phyloP scores from a whole-genome alignment of 1,140 invertebrate species.

The Venustaconcha ellipsiformis region DNA sequence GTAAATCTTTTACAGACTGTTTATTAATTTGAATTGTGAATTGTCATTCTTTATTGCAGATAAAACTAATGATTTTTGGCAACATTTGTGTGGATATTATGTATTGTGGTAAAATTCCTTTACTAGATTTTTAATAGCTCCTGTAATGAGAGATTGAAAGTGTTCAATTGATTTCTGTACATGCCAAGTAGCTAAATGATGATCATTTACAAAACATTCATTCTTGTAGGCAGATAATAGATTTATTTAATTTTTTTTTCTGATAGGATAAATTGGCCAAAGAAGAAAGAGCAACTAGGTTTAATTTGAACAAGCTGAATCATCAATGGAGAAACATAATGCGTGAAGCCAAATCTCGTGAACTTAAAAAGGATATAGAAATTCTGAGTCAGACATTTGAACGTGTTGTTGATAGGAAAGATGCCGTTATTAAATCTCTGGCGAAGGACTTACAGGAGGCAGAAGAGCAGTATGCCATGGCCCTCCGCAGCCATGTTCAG shows the following conservation, averaged over 20 bases:
- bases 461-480: conserved; percentile 70
- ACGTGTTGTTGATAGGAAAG: conserved; percentile 69
- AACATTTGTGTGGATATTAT: too few relatives aligned
- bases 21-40: too few relatives aligned
- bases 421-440: conserved; percentile 68
- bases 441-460: conserved; percentile 68
- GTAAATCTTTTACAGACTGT: too few relatives aligned
- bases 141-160: too few relatives aligned
- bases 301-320: conserved; percentile 68
- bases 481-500: conserved; percentile 66
- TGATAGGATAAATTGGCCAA: conserved; percentile 67
- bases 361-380: conserved; percentile 89
- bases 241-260: conserved; percentile 3
- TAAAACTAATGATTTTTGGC: too few relatives aligned
- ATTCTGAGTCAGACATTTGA: conserved; percentile 71
- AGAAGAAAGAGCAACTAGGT: conserved; percentile 67
- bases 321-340: conserved; percentile 70
- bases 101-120: too few relatives aligned
- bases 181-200: too few relatives aligned
- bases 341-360: conserved; percentile 76
- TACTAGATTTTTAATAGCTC: too few relatives aligned
- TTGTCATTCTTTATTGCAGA: too few relatives aligned
- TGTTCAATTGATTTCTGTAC: too few relatives aligned
- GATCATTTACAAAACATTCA: background rate
- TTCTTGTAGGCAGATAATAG: background rate